These are phyloP conservation scores for Chironomus striatipennis DNA, from an alignment of 1,140 invertebrate species.

Conservation along the genomic window DNA sequence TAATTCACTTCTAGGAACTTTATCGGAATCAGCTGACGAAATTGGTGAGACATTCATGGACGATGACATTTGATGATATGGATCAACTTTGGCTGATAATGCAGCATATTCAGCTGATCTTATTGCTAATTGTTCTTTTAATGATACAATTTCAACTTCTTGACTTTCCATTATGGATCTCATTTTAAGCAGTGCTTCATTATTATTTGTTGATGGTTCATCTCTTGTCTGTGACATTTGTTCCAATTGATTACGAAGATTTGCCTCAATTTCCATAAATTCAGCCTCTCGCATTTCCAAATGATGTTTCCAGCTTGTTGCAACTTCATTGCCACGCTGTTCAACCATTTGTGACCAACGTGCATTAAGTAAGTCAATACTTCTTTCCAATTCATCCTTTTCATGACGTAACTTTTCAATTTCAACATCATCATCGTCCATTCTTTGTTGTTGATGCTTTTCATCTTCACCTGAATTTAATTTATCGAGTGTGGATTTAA, in stretches of 20 bases:
- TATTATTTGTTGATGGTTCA: neutral
- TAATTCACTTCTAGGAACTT: conserved; percentile 53
- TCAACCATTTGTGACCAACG: conserved; percentile 47
- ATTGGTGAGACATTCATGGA: conserved; percentile 25
- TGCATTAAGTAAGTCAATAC: conserved; percentile 31
- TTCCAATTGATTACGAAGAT: conserved; percentile 42
- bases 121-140: conserved; percentile 54
- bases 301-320: conserved; percentile 56
- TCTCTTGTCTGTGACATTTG: conserved; percentile 29
- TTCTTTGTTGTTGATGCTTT: conserved; percentile 35
- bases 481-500: conserved; percentile 32
- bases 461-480: conserved; percentile 40
- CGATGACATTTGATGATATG: conserved; percentile 29
- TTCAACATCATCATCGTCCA: conserved; percentile 31
- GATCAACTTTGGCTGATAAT: conserved; percentile 39
- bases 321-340: conserved; percentile 52
- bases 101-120: conserved; percentile 40
- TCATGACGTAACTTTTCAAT: conserved; percentile 10
- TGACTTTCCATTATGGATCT: conserved; percentile 52
- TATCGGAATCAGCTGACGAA: conserved; percentile 29
- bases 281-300: conserved; percentile 49
- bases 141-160: conserved; percentile 55
- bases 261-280: conserved; percentile 44
- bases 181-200: conserved; percentile 35
- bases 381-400: conserved; percentile 26